Percentiles rank a stretch among this genome's conserved stretches.
Evolutionary conservation across 2,888 invertebrate genomes (phyloP).

Genomic region (Rhorus exstirpatorius): DNA sequence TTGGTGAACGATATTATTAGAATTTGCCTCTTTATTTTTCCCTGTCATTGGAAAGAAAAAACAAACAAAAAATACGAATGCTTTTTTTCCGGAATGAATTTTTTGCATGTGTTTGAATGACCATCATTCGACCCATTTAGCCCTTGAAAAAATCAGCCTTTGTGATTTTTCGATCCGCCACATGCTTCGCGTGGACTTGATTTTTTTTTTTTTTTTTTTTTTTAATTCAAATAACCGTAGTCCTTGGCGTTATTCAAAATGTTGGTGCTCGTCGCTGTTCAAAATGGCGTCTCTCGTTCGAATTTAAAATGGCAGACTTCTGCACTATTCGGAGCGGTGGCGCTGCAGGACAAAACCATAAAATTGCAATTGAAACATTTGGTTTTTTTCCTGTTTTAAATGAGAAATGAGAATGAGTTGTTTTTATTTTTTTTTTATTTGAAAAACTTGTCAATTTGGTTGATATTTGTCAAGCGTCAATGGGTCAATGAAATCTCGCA

Average conservation of each 20-base stretch:
- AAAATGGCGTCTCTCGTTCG: not conserved
- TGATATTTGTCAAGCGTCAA: constrained; percentile 7
- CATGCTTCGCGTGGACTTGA: no score
- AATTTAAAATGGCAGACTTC: not conserved
- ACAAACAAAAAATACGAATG: constrained; percentile 44
- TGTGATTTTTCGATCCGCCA: not conserved
- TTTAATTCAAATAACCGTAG: no score
- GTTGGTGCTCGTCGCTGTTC: no score
- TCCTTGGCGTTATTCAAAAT: no score
- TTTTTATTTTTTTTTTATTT: not conserved
- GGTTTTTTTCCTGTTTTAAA: no score
- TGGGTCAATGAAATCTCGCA: constrained; percentile 25
- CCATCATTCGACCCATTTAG: constrained; percentile 19
- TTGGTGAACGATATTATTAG: constrained; percentile 73
- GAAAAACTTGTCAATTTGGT: not conserved
- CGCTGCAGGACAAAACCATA: no score
- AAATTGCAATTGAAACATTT: no score
- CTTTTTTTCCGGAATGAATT: constrained; percentile 38
- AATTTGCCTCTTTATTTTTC: constrained; percentile 18
- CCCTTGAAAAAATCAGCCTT: not conserved
- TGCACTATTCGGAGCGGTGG: no score
- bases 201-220: no score
- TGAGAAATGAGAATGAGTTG: not conserved
- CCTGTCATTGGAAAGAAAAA: constrained; percentile 16
- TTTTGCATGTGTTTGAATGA: constrained; percentile 42